Evolutionary conservation across 2,113 vertebrate species (phyloP), one percentile per base, ranked within the genome.

Genomic region (Numenius arquata): DNA sequence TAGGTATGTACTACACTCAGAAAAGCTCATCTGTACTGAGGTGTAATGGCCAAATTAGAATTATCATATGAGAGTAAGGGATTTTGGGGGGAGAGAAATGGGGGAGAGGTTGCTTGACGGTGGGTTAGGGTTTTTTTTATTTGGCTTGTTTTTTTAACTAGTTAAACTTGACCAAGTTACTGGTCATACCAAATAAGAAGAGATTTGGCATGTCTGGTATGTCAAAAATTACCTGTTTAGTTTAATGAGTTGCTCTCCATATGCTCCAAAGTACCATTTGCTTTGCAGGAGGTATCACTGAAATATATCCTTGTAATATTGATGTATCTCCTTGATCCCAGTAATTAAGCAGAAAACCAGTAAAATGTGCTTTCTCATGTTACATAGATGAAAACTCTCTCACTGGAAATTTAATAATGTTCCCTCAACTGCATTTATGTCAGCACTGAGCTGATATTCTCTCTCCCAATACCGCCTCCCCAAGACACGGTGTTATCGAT

Each of bases 71-170:
- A 61, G 26, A 71, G 17, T 9, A 47, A 22, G 16, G 38, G 5
- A 15, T 27, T 38, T 22, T 40, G 3, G 3, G 2, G 15, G 5
- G 13, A 13, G 12, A 10, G 11, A 26, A 22, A 19, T 16, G 18
- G 8, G 17, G 12, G 8, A 72, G 5, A 30, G 7, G 5, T 53
- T 45, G 16, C 9, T 36, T 73, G 59, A 38, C 23, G 16, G 17
- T 36, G 11, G 8, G 13, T 22, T 23, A 48, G 23, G 0, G 15
- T 38, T 66, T 15, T 15, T 12, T 20, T 29, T 9, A 1, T 34
- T 72, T 72, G 3, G 18, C 18, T 73, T 47, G 8, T 0, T 9
- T 77, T 88, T 55, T 83, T 84, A 52, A 45, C 4, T 78, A 45
- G 21, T 41, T 17, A 71, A 87, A 30, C 8, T 65, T 63, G n/a